These are phyloP conservation scores for Anthopleura sola DNA, from an alignment of 64 coral and sea anemone genomes.

Conservation along the genomic window DNA sequence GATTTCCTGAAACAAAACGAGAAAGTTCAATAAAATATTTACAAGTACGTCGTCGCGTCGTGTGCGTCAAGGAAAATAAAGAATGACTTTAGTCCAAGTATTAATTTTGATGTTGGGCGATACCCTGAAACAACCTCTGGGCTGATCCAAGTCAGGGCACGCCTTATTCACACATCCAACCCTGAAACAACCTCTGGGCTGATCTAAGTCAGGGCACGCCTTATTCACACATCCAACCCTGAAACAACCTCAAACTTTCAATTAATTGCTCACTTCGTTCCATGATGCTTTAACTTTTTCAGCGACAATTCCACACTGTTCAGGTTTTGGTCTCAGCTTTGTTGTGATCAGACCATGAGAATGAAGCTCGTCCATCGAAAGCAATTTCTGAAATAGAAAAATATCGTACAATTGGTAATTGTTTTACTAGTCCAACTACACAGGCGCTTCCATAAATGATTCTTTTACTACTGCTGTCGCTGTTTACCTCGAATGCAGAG, in stretches of 20 bases:
- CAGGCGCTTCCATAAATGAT: not conserved
- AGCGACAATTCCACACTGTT: conserved; percentile 79
- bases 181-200: too few species aligned
- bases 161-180: too few species aligned
- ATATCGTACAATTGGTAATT: not conserved
- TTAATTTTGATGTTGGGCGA: too few species aligned
- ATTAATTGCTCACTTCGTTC: conserved; percentile 40
- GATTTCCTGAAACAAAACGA: conserved; percentile 15
- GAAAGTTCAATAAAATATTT: not conserved
- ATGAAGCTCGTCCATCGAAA: conserved; percentile 60
- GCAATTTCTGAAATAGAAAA: conserved; percentile 55
- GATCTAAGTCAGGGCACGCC: too few species aligned
- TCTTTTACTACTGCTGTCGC: not conserved
- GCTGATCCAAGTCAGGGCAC: too few species aligned
- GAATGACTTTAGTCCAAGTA: not conserved
- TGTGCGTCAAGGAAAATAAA: not conserved
- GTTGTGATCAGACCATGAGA: conserved; percentile 68
- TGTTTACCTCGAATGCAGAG: too few species aligned
- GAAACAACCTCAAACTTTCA: too few species aligned
- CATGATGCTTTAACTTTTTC: conserved; percentile 64
- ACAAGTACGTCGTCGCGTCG: not conserved
- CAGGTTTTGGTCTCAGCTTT: conserved; percentile 76
- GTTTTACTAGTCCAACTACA: not conserved
- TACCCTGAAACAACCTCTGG: too few species aligned
- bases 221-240: too few species aligned